These are phyloP conservation scores for Champsocephalus esox DNA, from an alignment of 2,797 vertebrate genomes.

Conservation along the genomic window DNA sequence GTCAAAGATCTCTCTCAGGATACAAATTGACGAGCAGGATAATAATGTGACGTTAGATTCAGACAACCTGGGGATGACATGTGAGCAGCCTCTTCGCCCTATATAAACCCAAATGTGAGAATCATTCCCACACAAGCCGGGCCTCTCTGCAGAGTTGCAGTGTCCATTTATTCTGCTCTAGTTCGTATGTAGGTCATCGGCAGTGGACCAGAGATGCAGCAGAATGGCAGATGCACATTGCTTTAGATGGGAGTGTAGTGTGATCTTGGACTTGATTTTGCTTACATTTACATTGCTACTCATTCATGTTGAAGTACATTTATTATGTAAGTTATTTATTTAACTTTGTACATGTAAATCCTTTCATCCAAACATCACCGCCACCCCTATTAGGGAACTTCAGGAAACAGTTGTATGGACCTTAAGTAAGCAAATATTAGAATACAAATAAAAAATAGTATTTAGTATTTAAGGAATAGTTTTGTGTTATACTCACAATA, in stretches of 20 bases:
- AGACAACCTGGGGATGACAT: constrained; percentile 80
- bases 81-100: constrained; percentile 82
- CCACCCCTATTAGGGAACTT: background rate
- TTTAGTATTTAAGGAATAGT: no score
- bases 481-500: no score
- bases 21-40: constrained; percentile 74
- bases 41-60: constrained; percentile 82
- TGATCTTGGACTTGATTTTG: constrained; percentile 9
- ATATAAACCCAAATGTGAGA: constrained; percentile 80
- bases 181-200: constrained; percentile 79
- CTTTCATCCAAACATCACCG: background rate
- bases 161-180: constrained; percentile 80
- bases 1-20: constrained; percentile 81
- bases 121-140: constrained; percentile 81
- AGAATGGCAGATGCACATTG: constrained; percentile 34
- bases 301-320: background rate
- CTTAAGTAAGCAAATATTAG: no score
- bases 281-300: constrained; percentile 9
- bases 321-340: background rate
- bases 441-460: no score
- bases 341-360: background rate
- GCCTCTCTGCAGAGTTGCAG: constrained; percentile 55
- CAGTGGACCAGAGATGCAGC: constrained; percentile 61
- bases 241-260: constrained; percentile 16
- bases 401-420: no score